phyloP scores from a whole-genome alignment of 2,113 vertebrate genomes.

The Cavia aperea region DNA sequence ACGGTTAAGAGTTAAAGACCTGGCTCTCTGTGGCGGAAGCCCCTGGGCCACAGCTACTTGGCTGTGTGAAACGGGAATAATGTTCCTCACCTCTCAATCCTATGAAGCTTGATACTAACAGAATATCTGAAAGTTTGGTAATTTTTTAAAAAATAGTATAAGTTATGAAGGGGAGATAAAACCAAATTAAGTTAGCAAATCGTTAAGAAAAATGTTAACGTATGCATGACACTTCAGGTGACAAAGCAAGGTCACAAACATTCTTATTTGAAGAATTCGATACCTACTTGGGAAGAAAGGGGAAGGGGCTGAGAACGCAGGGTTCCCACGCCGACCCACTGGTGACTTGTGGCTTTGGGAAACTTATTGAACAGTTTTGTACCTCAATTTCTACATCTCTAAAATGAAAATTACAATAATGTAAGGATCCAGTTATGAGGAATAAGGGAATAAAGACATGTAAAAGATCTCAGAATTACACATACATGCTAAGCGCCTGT shows the following conservation, averaged over 20 bases:
- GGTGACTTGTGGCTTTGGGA: background rate
- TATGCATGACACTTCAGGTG: background rate
- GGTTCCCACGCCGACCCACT: background rate
- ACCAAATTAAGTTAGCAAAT: background rate
- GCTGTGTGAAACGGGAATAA: background rate
- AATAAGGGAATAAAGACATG: background rate
- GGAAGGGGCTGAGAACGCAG: background rate
- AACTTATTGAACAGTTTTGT: background rate
- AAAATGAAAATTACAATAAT: background rate
- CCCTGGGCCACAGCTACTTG: background rate
- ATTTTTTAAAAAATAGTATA: background rate
- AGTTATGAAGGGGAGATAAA: background rate
- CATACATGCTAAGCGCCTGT: background rate
- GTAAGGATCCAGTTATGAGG: background rate
- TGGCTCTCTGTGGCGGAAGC: background rate
- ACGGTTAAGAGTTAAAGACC: background rate
- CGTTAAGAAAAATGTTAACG: background rate
- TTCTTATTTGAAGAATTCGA: background rate
- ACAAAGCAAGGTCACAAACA: background rate
- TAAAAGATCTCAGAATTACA: background rate
- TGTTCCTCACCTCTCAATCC: background rate
- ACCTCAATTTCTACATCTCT: background rate
- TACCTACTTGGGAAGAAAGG: too few relatives aligned
- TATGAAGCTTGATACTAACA: background rate
- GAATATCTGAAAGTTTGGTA: background rate